Evolutionary conservation across 1,140 invertebrate genomes (phyloP).

Genomic region (Hirudo medicinalis): DNA sequence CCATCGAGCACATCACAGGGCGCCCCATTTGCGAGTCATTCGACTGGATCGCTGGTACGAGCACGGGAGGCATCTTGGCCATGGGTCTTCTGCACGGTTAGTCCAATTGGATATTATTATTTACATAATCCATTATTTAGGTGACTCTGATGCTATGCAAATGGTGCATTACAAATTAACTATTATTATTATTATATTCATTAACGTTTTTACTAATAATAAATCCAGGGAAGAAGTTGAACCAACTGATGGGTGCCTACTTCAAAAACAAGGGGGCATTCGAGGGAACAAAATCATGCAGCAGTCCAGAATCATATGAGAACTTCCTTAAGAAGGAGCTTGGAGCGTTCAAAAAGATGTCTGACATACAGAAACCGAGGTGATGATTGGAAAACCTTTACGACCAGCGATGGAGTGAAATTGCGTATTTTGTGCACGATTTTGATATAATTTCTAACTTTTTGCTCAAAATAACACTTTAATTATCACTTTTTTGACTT

Average conservation of each 20-base stretch:
- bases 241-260: constrained; percentile 61
- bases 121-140: no score
- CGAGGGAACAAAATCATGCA: constrained; percentile 62
- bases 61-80: constrained; percentile 85
- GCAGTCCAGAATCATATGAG: constrained; percentile 70
- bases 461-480: no score
- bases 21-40: constrained; percentile 66
- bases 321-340: constrained; percentile 71
- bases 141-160: no score
- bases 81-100: constrained; percentile 47
- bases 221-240: constrained; percentile 41
- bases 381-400: no score
- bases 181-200: no score
- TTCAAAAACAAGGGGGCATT: constrained; percentile 88
- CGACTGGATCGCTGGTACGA: constrained; percentile 93
- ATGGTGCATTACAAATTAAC: no score
- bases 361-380: constrained; percentile 59
- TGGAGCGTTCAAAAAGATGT: constrained; percentile 70
- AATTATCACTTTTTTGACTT: no score
- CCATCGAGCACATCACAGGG: constrained; percentile 54
- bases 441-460: no score
- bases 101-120: no score
- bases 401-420: no score
- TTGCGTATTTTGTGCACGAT: no score
- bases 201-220: no score